Percentiles rank a stretch among this genome's conserved stretches.
These are phyloP conservation scores for Malacoraja senta DNA, from an alignment of 2,797 vertebrate genomes.

Conservation along the genomic window DNA sequence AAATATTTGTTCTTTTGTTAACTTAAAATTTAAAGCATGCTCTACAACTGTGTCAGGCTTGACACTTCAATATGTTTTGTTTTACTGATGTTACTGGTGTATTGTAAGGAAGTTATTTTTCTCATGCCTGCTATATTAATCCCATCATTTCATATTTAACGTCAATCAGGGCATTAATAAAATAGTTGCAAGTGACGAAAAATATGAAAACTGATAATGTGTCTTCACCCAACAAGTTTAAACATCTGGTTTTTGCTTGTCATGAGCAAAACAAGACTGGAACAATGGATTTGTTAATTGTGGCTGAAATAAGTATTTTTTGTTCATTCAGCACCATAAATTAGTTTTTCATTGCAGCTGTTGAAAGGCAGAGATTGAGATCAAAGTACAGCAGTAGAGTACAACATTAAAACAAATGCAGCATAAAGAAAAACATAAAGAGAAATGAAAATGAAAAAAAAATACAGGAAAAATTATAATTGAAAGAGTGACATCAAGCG, in stretches of 20 bases:
- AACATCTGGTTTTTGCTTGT: constrained; percentile 7
- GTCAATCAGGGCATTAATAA: background rate
- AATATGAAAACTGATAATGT: too few species aligned
- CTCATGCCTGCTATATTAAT: too few species aligned
- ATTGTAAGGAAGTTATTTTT: background rate
- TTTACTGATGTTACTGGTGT: background rate
- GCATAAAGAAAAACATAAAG: background rate
- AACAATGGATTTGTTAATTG: constrained; percentile 18
- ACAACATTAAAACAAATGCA: constrained; percentile 13
- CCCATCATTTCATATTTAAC: background rate
- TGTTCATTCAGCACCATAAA: constrained; percentile 13
- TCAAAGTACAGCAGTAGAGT: background rate
- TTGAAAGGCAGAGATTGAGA: constrained; percentile 31
- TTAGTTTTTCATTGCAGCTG: constrained; percentile 12
- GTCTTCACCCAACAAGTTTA: background rate
- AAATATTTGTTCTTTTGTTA: background rate
- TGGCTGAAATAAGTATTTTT: background rate
- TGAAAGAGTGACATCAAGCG: background rate
- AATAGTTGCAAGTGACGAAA: background rate
- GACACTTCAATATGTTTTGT: background rate
- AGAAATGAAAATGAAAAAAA: constrained; percentile 20
- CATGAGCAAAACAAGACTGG: background rate
- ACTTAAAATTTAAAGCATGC: background rate
- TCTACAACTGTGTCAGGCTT: background rate
- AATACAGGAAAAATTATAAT: constrained; percentile 28